Conservation (phyloP, 1,140 invertebrate species). For the Neodiprion pinetum region DNA sequence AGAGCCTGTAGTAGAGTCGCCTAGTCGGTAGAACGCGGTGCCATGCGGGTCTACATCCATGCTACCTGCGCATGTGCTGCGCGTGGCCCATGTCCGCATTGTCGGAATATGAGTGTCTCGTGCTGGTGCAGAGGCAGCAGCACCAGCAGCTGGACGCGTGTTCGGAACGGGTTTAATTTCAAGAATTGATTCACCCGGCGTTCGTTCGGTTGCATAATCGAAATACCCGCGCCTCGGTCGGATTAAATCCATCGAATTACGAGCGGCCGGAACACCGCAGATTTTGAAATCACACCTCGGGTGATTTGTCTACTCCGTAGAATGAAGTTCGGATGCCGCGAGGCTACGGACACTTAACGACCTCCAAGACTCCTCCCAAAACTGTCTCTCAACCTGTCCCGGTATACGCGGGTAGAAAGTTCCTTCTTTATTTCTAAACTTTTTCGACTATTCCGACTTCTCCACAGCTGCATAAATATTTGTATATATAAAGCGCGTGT, state of each 20-base stretch:
- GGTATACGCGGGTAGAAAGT: not conserved
- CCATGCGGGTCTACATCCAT: not conserved
- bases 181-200: no score
- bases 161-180: no score
- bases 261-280: not conserved
- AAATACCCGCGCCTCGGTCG: not conserved
- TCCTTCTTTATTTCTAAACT: not conserved
- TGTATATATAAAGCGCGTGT: no score
- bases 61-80: not conserved
- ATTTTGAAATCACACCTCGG: not conserved
- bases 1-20: not conserved
- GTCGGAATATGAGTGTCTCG: no score
- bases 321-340: not conserved
- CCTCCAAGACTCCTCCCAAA: conserved; percentile 1
- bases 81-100: no score
- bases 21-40: not conserved
- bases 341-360: not conserved
- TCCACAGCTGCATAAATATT: no score
- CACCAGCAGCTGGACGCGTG: no score
- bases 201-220: no score
- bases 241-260: not conserved
- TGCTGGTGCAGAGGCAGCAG: no score
- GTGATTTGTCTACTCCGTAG: not conserved
- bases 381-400: not conserved
- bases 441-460: no score